These are phyloP conservation scores for Rhamnusium bicolor DNA, from an alignment of 2,888 invertebrate species.

Conservation along the genomic window DNA sequence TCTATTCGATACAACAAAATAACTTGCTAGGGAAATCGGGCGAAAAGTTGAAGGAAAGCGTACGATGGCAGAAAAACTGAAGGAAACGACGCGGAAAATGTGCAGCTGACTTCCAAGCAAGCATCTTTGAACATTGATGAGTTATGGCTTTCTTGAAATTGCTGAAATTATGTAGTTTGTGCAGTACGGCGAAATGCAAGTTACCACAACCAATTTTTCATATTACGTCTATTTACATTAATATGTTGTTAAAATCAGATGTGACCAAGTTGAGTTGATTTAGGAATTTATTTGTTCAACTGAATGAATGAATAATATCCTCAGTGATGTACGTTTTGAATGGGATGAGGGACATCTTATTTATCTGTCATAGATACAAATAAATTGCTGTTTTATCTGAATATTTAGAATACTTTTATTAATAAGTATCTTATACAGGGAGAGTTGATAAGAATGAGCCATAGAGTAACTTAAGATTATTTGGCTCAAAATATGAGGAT, in stretches of 20 bases:
- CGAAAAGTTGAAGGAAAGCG: conserved; percentile 48
- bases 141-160: conserved; percentile 64
- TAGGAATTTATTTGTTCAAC: too few relatives aligned
- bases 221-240: background rate
- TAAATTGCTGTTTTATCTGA: too few relatives aligned
- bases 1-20: conserved; percentile 30
- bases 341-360: too few relatives aligned
- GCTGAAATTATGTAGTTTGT: conserved; percentile 44
- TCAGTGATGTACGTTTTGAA: too few relatives aligned
- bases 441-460: too few relatives aligned
- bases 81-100: conserved; percentile 66
- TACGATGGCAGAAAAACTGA: conserved; percentile 54
- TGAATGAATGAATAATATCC: too few relatives aligned
- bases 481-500: too few relatives aligned
- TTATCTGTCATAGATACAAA: too few relatives aligned
- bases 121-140: conserved; percentile 70
- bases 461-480: too few relatives aligned
- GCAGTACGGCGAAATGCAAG: background rate
- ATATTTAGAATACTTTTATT: too few relatives aligned
- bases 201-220: conserved; percentile 10
- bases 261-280: too few relatives aligned
- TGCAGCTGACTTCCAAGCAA: conserved; percentile 67
- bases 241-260: background rate
- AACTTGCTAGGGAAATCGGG: conserved; percentile 42
- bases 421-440: too few relatives aligned